phyloP scores from a whole-genome alignment of 2,113 vertebrate species.

The Gila orcuttii region DNA sequence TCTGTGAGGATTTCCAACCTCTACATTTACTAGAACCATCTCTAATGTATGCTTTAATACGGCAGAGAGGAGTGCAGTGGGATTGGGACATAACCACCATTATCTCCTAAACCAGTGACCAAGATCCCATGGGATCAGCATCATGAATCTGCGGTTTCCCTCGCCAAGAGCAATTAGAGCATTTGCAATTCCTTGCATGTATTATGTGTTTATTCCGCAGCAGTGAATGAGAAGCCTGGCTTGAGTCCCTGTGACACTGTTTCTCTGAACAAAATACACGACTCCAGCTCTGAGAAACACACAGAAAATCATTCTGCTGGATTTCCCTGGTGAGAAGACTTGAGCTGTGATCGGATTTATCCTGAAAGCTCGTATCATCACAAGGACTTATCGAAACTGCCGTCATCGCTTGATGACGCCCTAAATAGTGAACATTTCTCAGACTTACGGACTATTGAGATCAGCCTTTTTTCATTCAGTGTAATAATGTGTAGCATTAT shows the following conservation, averaged over 20 bases:
- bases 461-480: not conserved
- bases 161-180: constrained; percentile 17
- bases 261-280: not conserved
- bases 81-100: not conserved
- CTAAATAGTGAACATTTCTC: not conserved
- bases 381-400: constrained; percentile 6
- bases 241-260: constrained; percentile 5
- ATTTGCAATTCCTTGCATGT: constrained; percentile 47
- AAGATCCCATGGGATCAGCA: not conserved
- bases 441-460: not conserved
- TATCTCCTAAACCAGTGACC: not conserved
- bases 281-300: too few species aligned
- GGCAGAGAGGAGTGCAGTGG: not conserved
- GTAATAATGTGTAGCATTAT: not conserved
- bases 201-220: constrained; percentile 21
- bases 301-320: constrained; percentile 56
- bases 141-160: not conserved
- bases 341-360: constrained; percentile 1
- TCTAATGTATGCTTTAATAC: not conserved
- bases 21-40: constrained; percentile 1
- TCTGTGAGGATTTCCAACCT: not conserved
- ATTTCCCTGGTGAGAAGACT: constrained; percentile 31
- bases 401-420: not conserved
- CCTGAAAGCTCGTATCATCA: constrained; percentile 12
- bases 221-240: constrained; percentile 1